Conservation (phyloP, 2,797 vertebrate species). For the Mus minutoides region DNA sequence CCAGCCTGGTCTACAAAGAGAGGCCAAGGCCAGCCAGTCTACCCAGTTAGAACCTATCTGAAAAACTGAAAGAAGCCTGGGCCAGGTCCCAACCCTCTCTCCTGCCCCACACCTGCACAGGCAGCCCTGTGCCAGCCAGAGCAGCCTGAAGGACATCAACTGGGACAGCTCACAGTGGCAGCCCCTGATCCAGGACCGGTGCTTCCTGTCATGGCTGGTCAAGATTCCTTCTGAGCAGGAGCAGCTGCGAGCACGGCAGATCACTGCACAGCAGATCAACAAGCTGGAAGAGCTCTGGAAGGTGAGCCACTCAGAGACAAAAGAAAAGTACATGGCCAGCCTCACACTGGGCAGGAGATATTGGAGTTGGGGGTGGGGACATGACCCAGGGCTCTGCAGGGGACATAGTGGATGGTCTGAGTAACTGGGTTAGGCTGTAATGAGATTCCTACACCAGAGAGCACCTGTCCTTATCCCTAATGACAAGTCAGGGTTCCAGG, state of each 20-base stretch:
- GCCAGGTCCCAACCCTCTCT: not conserved
- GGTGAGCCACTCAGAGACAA: conserved; percentile 84
- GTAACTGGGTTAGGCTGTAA: not conserved
- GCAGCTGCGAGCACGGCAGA: conserved; percentile 96
- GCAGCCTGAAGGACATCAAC: conserved; percentile 99
- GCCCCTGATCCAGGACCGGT: conserved; percentile 98
- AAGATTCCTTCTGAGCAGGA: conserved; percentile 99
- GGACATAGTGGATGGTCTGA: not conserved
- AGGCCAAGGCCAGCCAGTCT: not conserved
- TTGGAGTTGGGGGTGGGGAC: not conserved
- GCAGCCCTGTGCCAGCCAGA: conserved; percentile 99
- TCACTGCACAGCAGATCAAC: conserved; percentile 99
- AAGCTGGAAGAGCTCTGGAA: conserved; percentile 99
- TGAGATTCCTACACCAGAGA: not conserved
- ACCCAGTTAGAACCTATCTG: not conserved
- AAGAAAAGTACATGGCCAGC: not conserved
- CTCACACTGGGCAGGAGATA: not conserved
- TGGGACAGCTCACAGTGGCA: conserved; percentile 99
- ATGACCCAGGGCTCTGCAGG: not conserved
- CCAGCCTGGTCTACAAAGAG: not conserved
- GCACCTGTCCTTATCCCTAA: not conserved
- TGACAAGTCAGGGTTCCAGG: not conserved
- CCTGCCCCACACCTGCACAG: conserved; percentile 78
- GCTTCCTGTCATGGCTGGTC: conserved; percentile 98
- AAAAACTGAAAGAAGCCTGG: not conserved